Percentiles rank a stretch among this genome's conserved stretches.
These are phyloP conservation scores for Syngnathus floridae DNA, from an alignment of 2,113 vertebrate species.

Conservation along the genomic window DNA sequence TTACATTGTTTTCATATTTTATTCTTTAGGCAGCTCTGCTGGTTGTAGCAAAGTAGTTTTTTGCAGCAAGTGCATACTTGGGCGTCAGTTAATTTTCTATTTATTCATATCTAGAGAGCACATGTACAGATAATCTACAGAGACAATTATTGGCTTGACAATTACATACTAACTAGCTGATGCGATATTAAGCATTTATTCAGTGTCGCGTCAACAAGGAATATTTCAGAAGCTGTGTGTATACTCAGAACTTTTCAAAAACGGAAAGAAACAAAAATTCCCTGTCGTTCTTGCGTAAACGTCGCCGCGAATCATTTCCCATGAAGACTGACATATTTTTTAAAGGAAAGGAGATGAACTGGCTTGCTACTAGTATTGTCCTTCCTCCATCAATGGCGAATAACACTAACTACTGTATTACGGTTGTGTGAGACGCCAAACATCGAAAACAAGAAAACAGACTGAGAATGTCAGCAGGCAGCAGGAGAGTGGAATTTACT, in stretches of 20 bases:
- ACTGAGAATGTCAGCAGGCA: conserved; percentile 30
- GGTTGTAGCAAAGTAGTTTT: not conserved
- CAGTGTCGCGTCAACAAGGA: not conserved
- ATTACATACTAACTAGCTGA: not conserved
- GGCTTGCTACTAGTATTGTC: not conserved
- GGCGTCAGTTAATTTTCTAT: too few species aligned
- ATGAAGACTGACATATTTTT: not conserved
- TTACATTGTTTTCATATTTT: not conserved
- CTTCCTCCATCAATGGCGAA: not conserved
- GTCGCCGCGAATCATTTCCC: not conserved
- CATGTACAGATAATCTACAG: too few species aligned
- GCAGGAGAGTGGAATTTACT: conserved; percentile 31
- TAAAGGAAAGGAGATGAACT: not conserved
- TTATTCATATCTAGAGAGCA: too few species aligned
- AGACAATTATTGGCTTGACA: too few species aligned
- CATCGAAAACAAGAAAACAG: conserved; percentile 19
- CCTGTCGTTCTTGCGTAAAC: not conserved
- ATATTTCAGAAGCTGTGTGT: not conserved
- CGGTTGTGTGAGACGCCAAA: not conserved
- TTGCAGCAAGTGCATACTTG: not conserved
- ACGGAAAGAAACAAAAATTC: not conserved
- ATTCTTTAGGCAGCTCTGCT: not conserved
- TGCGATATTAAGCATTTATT: not conserved
- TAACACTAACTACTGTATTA: not conserved
- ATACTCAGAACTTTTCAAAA: not conserved